phyloP scores from a whole-genome alignment of 2,888 invertebrate genomes.

The Tenthredo notha region DNA sequence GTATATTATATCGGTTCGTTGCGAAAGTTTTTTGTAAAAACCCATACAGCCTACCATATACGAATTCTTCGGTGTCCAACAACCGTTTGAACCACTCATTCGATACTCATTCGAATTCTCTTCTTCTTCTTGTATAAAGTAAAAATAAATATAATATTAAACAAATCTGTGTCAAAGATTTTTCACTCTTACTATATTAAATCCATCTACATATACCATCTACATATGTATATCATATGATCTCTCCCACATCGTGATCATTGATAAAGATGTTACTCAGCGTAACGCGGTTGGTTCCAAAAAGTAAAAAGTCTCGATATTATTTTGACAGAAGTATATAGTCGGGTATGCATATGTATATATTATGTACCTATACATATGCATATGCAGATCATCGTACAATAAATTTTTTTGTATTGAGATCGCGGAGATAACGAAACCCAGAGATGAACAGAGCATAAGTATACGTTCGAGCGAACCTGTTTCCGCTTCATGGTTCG shows the following conservation, averaged over 20 bases:
- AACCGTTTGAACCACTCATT: constrained; percentile 20
- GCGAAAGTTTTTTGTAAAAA: background rate
- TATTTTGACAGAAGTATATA: constrained; percentile 8
- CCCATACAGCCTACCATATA: background rate
- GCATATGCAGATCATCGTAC: background rate
- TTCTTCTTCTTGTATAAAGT: background rate
- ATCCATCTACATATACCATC: background rate
- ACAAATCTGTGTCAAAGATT: constrained; percentile 19
- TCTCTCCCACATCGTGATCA: background rate
- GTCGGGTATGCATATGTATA: background rate
- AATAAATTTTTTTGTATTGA: background rate
- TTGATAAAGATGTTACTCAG: constrained; percentile 8
- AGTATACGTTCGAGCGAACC: constrained; percentile 32
- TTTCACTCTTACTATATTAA: background rate
- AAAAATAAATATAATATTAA: background rate
- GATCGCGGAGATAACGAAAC: constrained; percentile 16
- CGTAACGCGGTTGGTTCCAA: background rate
- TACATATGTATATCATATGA: background rate
- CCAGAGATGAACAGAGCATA: constrained; percentile 12
- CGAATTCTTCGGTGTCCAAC: constrained; percentile 29
- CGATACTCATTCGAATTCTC: constrained; percentile 19
- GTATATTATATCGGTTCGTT: background rate
- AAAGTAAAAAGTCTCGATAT: constrained; percentile 22
- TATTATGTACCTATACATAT: background rate
- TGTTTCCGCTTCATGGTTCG: constrained; percentile 32